Base-by-base conservation (phyloP, 2,113 vertebrate genomes). In the Ceuthmochares aereus region DNA sequence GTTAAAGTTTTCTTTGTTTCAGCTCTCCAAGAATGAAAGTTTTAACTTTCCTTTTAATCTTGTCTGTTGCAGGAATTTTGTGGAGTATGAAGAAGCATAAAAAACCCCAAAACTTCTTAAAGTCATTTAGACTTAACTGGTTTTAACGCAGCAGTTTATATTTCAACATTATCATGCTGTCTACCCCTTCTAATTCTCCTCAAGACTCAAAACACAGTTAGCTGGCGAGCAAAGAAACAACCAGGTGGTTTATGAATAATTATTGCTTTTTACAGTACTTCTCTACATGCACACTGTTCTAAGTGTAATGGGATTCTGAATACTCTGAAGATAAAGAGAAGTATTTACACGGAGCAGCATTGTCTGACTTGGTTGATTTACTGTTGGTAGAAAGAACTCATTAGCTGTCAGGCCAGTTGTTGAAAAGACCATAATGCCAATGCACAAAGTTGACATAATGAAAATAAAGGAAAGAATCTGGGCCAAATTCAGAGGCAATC, bases 391-490 rank as follows among this genome's bases (percentile, higher is more conserved):
- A 66, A 73, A 51, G 40, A 85, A 84, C 73, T 66, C 76, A 78
- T 93, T 76, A 95, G 84, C 66, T 84, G 86, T 32, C 69, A 79
- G 67, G n/a, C 34, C 78, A 79, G 69, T 55, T 80, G n/a, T 66
- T 64, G 85, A 90, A 77, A 87, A 89, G 85, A 92, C 56, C 56
- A 30, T 70, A 73, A 92, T 29, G 60, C 49, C 93, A 90, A 81
- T 68, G 87, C 87, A 83, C 82, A 56, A 94, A 93, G 93, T 64
- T 95, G 95, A 96, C 96, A 94, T 92, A 93, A 96, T 95, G 95
- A 96, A 96, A 96, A 96, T 92, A 96, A 97, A 96, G 85, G 83
- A 88, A 95, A 93, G 85, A 92, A 94, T 89, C 69, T 88, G 92
- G 95, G 92, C 93, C 90, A 97, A 96, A 96, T 90, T 96, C 88